Conservation (phyloP, 1,140 invertebrate genomes). For the Nasonia longicornis region DNA sequence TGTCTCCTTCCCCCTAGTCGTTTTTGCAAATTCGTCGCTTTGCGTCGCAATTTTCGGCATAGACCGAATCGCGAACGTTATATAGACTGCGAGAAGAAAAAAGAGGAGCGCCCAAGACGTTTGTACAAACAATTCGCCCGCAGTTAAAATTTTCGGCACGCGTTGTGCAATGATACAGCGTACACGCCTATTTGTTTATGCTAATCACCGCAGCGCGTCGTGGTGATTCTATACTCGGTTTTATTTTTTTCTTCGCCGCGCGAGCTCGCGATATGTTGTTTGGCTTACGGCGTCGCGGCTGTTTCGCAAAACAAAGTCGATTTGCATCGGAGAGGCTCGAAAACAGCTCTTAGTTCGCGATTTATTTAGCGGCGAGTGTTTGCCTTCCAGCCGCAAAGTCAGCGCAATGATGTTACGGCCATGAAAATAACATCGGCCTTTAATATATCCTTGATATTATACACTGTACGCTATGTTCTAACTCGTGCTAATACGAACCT, state of each 20-base stretch:
- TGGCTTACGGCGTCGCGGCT: neutral
- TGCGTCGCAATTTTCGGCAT: conserved; percentile 30
- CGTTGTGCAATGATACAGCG: conserved; percentile 58
- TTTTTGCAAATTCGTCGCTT: conserved; percentile 33
- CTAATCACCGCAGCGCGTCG: conserved; percentile 33
- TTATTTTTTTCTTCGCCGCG: conserved; percentile 41
- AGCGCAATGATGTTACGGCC: too few species aligned
- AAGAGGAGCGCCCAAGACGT: conserved; percentile 48
- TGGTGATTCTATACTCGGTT: conserved; percentile 23
- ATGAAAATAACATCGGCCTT: too few species aligned
- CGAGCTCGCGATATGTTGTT: conserved; percentile 9
- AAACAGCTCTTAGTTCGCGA: too few species aligned
- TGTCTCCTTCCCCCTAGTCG: conserved; percentile 15
- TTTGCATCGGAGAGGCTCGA: neutral
- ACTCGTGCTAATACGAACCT: conserved; percentile 4
- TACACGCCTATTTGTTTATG: conserved; percentile 55
- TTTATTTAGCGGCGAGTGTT: too few species aligned
- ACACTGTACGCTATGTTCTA: too few species aligned
- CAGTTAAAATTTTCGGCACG: conserved; percentile 55
- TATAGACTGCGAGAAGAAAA: neutral
- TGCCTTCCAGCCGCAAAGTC: too few species aligned
- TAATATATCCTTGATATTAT: too few species aligned
- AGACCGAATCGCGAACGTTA: conserved; percentile 32
- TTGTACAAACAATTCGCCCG: conserved; percentile 64
- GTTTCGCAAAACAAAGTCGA: conserved; percentile 17